Percentiles rank a stretch among this genome's conserved stretches.
These are phyloP conservation scores for Phalacrocorax carbo DNA, from an alignment of 2,113 vertebrate species.

Conservation along the genomic window DNA sequence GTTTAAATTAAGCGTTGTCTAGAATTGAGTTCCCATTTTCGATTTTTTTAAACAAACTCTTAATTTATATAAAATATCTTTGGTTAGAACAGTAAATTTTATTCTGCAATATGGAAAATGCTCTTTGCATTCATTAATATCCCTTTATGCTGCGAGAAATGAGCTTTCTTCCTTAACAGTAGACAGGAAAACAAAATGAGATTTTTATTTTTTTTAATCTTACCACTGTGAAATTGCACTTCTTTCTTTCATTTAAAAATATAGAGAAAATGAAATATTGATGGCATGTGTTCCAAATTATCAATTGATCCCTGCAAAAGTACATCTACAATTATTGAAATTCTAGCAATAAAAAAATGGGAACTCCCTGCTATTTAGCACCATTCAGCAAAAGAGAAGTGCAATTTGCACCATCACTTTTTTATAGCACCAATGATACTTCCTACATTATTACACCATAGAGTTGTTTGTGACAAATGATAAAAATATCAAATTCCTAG, in stretches of 20 bases:
- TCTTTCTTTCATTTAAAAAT: slow-evolving; percentile 62
- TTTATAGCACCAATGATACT: slow-evolving; percentile 24
- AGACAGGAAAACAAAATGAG: slow-evolving; percentile 49
- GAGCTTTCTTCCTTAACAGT: not conserved
- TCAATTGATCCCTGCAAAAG: slow-evolving; percentile 64
- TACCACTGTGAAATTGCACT: slow-evolving; percentile 52
- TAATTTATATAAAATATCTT: slow-evolving; percentile 77
- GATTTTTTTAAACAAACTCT: slow-evolving; percentile 70
- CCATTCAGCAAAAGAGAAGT: slow-evolving; percentile 34
- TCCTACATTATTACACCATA: not conserved
- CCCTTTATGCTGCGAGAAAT: slow-evolving; percentile 49
- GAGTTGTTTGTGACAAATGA: slow-evolving; percentile 7
- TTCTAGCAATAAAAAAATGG: slow-evolving; percentile 38
- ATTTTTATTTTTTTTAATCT: slow-evolving; percentile 26
- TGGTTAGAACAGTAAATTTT: slow-evolving; percentile 66
- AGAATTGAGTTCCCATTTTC: slow-evolving; percentile 70
- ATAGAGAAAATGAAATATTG: slow-evolving; percentile 65
- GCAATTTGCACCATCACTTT: slow-evolving; percentile 53
- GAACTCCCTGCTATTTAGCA: slow-evolving; percentile 41
- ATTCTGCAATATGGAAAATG: slow-evolving; percentile 58
- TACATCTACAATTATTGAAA: slow-evolving; percentile 59
- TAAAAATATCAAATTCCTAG: slow-evolving; percentile 14
- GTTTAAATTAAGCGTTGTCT: slow-evolving; percentile 77
- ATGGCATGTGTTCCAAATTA: slow-evolving; percentile 55
- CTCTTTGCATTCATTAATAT: slow-evolving; percentile 72